A percentile compares a stretch with the other conserved stretches of the same genome.
Conservation (phyloP, 2,113 vertebrate genomes). For the Euleptes europaea region DNA sequence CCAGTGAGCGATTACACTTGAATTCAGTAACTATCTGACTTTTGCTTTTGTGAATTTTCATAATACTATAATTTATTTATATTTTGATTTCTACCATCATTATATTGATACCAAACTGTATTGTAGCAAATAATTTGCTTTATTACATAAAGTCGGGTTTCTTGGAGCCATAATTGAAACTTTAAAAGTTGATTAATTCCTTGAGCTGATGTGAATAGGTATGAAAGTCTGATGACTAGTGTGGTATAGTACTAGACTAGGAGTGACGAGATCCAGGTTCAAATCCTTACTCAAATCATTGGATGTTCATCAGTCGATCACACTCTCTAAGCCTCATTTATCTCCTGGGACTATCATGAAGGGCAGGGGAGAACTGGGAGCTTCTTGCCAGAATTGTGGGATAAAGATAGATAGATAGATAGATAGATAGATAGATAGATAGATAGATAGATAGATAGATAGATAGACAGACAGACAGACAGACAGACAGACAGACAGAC, state of each 20-base stretch:
- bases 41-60: background rate
- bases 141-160: background rate
- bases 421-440: too few species aligned
- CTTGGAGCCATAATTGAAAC: background rate
- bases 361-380: too few species aligned
- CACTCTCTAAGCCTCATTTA: too few species aligned
- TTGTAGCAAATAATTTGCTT: background rate
- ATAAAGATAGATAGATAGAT: too few species aligned
- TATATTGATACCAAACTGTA: background rate
- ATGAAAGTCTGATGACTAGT: background rate
- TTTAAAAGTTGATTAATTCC: background rate
- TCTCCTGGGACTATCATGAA: too few species aligned
- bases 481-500: too few species aligned
- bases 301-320: too few species aligned
- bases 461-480: too few species aligned
- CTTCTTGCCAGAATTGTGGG: too few species aligned
- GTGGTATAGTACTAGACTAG: background rate
- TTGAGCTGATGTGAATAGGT: background rate
- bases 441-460: too few species aligned
- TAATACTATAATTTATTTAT: background rate
- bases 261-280: too few species aligned
- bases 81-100: background rate
- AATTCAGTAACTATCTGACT: background rate
- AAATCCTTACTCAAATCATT: background rate
- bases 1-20: background rate